These are phyloP conservation scores for Lordiphosa andalusiaca DNA, from an alignment of 2,888 invertebrate genomes.

Conservation along the genomic window DNA sequence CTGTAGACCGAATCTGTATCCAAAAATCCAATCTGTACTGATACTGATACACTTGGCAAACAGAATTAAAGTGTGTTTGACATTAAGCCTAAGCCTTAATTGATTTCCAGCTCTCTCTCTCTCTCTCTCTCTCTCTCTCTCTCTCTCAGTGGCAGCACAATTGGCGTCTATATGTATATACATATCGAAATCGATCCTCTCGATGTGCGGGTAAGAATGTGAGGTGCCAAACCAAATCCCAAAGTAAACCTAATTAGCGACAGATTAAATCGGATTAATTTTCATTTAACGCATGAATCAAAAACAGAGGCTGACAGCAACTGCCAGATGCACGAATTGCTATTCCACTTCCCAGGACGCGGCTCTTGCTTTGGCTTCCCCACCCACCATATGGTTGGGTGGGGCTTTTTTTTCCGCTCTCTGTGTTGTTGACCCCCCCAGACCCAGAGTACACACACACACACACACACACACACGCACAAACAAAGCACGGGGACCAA, in stretches of 20 bases:
- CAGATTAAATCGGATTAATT: constrained; percentile 76
- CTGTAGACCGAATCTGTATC: no score
- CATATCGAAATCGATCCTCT: constrained; percentile 24
- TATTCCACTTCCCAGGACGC: constrained; percentile 8
- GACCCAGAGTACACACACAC: not conserved
- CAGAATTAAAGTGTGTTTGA: no score
- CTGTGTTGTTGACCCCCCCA: constrained; percentile 20
- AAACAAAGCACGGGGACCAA: constrained; percentile 26
- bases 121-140: constrained; percentile 3
- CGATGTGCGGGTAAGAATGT: constrained; percentile 14
- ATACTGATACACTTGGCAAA: no score
- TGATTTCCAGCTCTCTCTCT: constrained; percentile 2
- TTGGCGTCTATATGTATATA: no score
- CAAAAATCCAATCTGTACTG: no score
- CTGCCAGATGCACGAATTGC: constrained; percentile 49
- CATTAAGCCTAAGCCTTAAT: no score
- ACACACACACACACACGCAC: constrained; percentile 16
- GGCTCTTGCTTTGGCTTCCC: constrained; percentile 1
- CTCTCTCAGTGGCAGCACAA: not conserved
- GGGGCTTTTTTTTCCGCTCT: constrained; percentile 23
- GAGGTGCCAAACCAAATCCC: constrained; percentile 73
- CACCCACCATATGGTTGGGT: constrained; percentile 10
- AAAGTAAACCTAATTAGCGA: constrained; percentile 75
- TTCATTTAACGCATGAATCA: constrained; percentile 76
- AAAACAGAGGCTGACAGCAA: constrained; percentile 57